Percentiles rank a stretch among this genome's conserved stretches.
Evolutionary conservation across 2,888 invertebrate species (phyloP).

Genomic region (Macrosiphum euphorbiae): DNA sequence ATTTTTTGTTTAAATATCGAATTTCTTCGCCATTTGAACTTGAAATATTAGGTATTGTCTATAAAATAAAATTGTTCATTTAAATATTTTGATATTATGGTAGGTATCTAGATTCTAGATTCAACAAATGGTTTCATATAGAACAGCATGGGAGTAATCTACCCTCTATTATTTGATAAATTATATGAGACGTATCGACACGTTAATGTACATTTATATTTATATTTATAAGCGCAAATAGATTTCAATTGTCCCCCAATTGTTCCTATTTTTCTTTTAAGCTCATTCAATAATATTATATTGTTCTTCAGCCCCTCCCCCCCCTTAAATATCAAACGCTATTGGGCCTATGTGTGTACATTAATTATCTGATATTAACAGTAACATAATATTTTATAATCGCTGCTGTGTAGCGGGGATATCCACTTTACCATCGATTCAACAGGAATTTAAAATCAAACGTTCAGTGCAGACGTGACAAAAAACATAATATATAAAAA

Average conservation of each 20-base stretch:
- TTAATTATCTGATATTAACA: too few species aligned
- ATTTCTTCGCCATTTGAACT: background rate
- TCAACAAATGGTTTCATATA: background rate
- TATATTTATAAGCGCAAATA: too few species aligned
- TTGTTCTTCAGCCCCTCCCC: too few species aligned
- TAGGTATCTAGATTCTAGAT: too few species aligned
- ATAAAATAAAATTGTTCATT: too few species aligned
- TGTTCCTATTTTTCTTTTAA: too few species aligned
- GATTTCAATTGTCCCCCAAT: too few species aligned
- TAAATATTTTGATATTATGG: too few species aligned
- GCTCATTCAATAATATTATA: too few species aligned
- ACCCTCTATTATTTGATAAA: background rate
- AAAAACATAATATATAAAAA: background rate
- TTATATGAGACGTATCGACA: background rate
- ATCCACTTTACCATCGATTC: background rate
- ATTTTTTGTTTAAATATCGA: background rate
- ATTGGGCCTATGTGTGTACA: too few species aligned
- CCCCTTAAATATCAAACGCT: too few species aligned
- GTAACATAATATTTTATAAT: background rate
- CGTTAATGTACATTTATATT: too few species aligned
- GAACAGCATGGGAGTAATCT: background rate
- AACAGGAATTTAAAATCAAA: background rate
- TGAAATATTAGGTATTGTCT: background rate
- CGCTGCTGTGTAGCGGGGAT: background rate
- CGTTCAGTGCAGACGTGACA: background rate